Evolutionary conservation across 2,888 invertebrate species (phyloP).

Genomic region (Drosophila borborema): DNA sequence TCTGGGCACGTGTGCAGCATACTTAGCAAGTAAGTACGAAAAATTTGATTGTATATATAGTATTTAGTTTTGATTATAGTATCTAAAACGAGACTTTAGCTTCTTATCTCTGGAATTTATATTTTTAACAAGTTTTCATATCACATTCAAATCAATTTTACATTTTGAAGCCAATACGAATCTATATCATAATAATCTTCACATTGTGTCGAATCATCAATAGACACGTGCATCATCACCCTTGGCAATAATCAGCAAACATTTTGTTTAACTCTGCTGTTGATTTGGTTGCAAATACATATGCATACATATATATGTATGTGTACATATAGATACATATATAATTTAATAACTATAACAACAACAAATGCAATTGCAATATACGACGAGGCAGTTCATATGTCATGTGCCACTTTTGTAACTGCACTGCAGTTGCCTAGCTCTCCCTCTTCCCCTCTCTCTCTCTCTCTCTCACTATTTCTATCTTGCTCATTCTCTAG

Average conservation of each 20-base stretch:
- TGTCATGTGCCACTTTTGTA: slow-evolving; percentile 74
- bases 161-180: no score
- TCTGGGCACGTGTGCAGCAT: no score
- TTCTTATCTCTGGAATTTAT: no score
- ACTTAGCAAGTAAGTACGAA: no score
- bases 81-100: no score
- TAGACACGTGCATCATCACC: slow-evolving; percentile 52
- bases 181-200: neutral
- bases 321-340: slow-evolving; percentile 16
- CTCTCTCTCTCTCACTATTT: neutral
- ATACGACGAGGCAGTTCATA: slow-evolving; percentile 61
- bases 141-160: no score
- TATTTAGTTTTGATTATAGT: no score
- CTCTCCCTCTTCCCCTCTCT: neutral
- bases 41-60: no score
- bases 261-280: slow-evolving; percentile 39
- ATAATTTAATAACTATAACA: slow-evolving; percentile 75
- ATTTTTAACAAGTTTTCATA: no score
- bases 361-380: slow-evolving; percentile 34
- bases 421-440: slow-evolving; percentile 66
- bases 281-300: slow-evolving; percentile 18
- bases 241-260: slow-evolving; percentile 72
- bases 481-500: neutral
- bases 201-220: slow-evolving; percentile 15
- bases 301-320: neutral